These are phyloP conservation scores for Tipula lateralis DNA, from an alignment of 2,888 invertebrate genomes.

Conservation along the genomic window DNA sequence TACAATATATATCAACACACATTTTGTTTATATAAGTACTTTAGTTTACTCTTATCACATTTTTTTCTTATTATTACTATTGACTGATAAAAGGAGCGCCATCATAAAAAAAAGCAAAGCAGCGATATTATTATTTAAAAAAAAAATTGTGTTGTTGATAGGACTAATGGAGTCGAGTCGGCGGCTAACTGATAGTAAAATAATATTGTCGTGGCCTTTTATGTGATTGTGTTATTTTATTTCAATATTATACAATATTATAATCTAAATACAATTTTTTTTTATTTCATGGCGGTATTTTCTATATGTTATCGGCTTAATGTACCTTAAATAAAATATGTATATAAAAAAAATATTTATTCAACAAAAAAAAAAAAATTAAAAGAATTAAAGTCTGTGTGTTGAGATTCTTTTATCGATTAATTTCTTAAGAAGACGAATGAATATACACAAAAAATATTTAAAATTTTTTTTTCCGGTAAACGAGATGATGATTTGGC, in stretches of 20 bases:
- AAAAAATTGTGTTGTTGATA: constrained; percentile 24
- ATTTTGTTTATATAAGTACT: constrained; percentile 11
- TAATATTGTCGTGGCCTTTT: constrained; percentile 24
- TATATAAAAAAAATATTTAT: background rate
- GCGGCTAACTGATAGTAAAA: constrained; percentile 24
- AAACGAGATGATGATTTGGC: background rate
- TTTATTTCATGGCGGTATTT: background rate
- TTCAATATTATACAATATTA: background rate
- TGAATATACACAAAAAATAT: background rate
- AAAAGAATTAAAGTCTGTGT: background rate
- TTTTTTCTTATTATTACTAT: constrained; percentile 3
- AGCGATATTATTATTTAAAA: constrained; percentile 4
- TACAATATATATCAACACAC: background rate
- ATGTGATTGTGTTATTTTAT: background rate
- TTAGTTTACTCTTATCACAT: background rate
- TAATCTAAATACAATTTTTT: constrained; percentile 7
- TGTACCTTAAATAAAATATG: background rate
- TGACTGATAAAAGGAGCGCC: constrained; percentile 24
- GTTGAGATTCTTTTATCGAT: background rate
- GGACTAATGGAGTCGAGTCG: constrained; percentile 27
- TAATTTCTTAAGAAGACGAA: constrained; percentile 11
- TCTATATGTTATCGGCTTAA: constrained; percentile 13
- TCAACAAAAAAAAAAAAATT: background rate
- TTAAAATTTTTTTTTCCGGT: background rate
- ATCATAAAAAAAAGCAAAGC: constrained; percentile 20